Evolutionary conservation across 2,888 invertebrate species (phyloP).

Genomic region (Phymatocera aterrima): DNA sequence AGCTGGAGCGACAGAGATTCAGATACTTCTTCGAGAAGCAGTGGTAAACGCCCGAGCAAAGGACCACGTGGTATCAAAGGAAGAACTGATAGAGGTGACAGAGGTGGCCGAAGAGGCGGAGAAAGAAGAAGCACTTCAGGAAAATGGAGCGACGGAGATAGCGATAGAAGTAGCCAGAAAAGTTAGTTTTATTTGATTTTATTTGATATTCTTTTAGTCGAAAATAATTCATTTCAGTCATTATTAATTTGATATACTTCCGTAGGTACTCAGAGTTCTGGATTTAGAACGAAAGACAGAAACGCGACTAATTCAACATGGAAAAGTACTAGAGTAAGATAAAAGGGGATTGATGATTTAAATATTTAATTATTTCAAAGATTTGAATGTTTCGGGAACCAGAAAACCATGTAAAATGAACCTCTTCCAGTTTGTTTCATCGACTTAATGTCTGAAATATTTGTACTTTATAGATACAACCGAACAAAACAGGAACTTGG

Average conservation of each 20-base stretch:
- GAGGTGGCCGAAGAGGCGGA: constrained; percentile 17
- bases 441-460: background rate
- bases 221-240: background rate
- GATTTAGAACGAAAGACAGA: constrained; percentile 40
- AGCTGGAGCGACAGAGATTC: constrained; percentile 64
- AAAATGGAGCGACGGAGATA: constrained; percentile 39
- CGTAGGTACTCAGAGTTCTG: constrained; percentile 32
- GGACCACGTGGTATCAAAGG: constrained; percentile 40
- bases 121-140: constrained; percentile 14
- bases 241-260: background rate
- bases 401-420: background rate
- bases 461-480: background rate
- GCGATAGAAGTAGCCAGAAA: constrained; percentile 27
- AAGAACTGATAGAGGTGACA: background rate
- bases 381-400: background rate
- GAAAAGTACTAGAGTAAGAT: constrained; percentile 13
- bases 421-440: background rate
- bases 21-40: constrained; percentile 60
- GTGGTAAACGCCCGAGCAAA: constrained; percentile 55
- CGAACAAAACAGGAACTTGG: constrained; percentile 32
- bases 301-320: background rate
- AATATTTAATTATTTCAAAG: background rate
- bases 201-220: background rate
- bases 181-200: background rate
- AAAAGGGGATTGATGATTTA: background rate